Base-by-base conservation (phyloP, 1,140 invertebrate genomes). In the Heterodera schachtii region DNA sequence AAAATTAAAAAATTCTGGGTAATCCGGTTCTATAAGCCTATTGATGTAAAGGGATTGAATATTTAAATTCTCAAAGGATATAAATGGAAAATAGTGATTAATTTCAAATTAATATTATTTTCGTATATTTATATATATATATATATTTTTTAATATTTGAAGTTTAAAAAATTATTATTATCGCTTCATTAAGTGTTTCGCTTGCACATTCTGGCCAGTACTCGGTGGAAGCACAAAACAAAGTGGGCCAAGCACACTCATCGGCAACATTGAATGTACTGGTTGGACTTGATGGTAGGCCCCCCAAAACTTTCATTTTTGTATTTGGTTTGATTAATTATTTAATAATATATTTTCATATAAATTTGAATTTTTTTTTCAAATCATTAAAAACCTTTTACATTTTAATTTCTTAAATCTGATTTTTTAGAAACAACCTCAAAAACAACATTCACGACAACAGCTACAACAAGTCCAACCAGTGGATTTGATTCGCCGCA, bases 261-360 rank as follows among this genome's bases (percentile, higher is more conserved):
- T 94, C 94, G 81, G 93, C 94, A 0, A 93, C 94, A 83, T 86
- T 95, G 3, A 94, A 94, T 67, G 93, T 94, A 0, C 93, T 83
- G 6, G 75, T 78, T 0, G 64, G 57, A 19, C 16, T 64, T 64
- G 57, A 64, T 19, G 57, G 57, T 19, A 19, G 49, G 31, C 31
- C 31, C 31, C 31, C 31, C 31, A 31, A 31, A 31, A 31, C 31
- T 31, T 31, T 31, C 31, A 31, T 31, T 31, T 31, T 31, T 31
- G 31, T 31, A 31, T 31, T 31, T 31, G 31, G 31, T 31, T 31
- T 31, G 31, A 31, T 31, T 31, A 31, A 31, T 31, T 31, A 31
- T 31, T 31, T 31, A 31, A 31, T 31, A 31, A 31, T 31, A 31
- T 31, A 31, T 31, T 31, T 31, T 31, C 31, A 31, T 31, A 31